Evolutionary conservation across 2,113 vertebrate genomes (phyloP).

Genomic region (Cyprinodon brontotheroides): DNA sequence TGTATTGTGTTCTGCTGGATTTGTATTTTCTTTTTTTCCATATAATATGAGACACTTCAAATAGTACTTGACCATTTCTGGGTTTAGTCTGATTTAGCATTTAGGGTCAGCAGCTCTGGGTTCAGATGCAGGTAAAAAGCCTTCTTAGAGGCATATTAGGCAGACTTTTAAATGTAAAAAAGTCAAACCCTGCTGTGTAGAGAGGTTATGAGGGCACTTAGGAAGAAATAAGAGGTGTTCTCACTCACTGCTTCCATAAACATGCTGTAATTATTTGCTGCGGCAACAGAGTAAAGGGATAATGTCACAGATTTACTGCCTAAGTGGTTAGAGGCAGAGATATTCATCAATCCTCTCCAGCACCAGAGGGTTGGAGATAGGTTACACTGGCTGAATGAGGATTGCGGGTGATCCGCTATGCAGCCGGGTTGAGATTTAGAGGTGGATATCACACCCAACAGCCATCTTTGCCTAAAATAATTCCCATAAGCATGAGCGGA

Average conservation of each 20-base stretch:
- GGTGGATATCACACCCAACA: conserved; percentile 34
- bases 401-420: conserved; percentile 65
- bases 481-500: conserved; percentile 19
- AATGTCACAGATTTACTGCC: conserved; percentile 77
- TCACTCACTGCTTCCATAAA: conserved; percentile 70
- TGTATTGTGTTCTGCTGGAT: conserved; percentile 39
- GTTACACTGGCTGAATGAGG: conserved; percentile 59
- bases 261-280: conserved; percentile 73
- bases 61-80: conserved; percentile 67
- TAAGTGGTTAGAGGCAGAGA: conserved; percentile 63
- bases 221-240: conserved; percentile 65
- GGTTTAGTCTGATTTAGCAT: conserved; percentile 17
- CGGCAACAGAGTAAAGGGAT: conserved; percentile 52
- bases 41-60: conserved; percentile 57
- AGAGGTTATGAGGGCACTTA: conserved; percentile 43
- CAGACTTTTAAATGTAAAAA: conserved; percentile 19
- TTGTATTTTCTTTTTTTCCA: conserved; percentile 42
- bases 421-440: conserved; percentile 53
- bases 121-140: conserved; percentile 12
- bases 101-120: conserved; percentile 33
- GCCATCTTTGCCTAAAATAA: conserved; percentile 15
- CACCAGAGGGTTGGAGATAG: conserved; percentile 53
- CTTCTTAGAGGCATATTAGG: conserved; percentile 11
- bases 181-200: conserved; percentile 41
- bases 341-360: conserved; percentile 67